Base-by-base conservation (phyloP, 1,140 invertebrate genomes). In the Drosophila guanche region DNA sequence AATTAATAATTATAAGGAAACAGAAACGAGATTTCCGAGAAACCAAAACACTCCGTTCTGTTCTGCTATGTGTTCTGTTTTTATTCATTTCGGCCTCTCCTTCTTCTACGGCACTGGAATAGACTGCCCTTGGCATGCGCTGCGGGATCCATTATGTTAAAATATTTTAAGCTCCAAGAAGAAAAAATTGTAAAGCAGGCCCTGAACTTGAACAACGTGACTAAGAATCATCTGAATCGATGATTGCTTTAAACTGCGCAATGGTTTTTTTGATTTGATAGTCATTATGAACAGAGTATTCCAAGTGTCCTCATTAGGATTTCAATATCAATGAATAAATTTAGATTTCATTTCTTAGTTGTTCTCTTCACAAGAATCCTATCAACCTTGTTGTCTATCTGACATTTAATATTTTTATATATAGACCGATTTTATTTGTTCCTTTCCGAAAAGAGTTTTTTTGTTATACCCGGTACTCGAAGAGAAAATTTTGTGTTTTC, bases 1-100 rank as follows among this genome's bases (percentile, higher is more conserved):
- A 85, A 85, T 85, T 85, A 85, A 77, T 81, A 85, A 85, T 85
- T 85, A 85, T 77, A 61, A 56, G 68, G 81, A 80, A 62, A 73
- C 61, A 57, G 62, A 74, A 86, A 86, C 76, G 43, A 73, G 67
- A 80, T 73, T 83, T 83, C 59, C 47, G 59, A 73, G 63, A 62
- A 58, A 68, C 65, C 50, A 68, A 68, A 68, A 68, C 65, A 68
- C 67, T 68, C 52, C 8, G 50, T 47, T 67, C 48, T 67, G 29
- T 40, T 43, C 62, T 33, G 37, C 20, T 61, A 27, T n/a, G n/a
- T 23, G 20, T 53, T 71, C 56, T 51, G 40, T 41, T 29, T 12
- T 12, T 41, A 62, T 37, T n/a, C 29, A 16, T 40, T 41, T 68
- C 33, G 7, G 22, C 53, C 40, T 40, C 50, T 68, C 60, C 42